Base-by-base conservation (phyloP, 2,888 invertebrate species). In the Exocentrus adspersus region DNA sequence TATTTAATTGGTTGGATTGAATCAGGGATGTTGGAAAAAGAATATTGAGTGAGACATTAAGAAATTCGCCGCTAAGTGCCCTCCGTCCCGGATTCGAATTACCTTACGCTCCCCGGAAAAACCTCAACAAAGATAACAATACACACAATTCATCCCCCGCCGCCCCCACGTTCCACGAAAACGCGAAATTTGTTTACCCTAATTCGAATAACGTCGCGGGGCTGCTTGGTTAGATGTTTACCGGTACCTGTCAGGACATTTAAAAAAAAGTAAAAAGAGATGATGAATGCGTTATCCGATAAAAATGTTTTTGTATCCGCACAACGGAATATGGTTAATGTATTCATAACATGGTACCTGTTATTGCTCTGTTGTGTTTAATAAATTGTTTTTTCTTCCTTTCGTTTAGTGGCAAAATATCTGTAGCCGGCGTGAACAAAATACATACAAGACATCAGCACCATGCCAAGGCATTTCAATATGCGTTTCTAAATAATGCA, bases 401-500 rank as follows among this genome's bases (percentile, higher is more conserved):
- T 7, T n/a, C n/a, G n/a, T n/a, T n/a, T n/a, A n/a, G 24, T 24
- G 24, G 24, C 3, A 24, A 24, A 3, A 5, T 7, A 24, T 24
- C 24, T n/a, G n/a, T n/a, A n/a, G n/a, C n/a, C n/a, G n/a, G n/a
- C n/a, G n/a, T n/a, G n/a, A n/a, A n/a, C n/a, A n/a, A n/a, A n/a
- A n/a, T n/a, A n/a, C n/a, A n/a, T n/a, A n/a, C n/a, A n/a, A n/a
- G n/a, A n/a, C n/a, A n/a, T n/a, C n/a, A n/a, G n/a, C n/a, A n/a
- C n/a, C n/a, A n/a, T n/a, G n/a, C n/a, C n/a, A n/a, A n/a, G n/a
- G n/a, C n/a, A n/a, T n/a, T n/a, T n/a, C n/a, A n/a, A n/a, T n/a
- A n/a, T n/a, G n/a, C n/a, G n/a, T n/a, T 16, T 4, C 41, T 53
- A 24, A 20, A 42, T 54, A 43, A 54, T 54, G 42, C 43, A 43